phyloP scores from a whole-genome alignment of 2,797 vertebrate species.

The Enteromius argenteus region DNA sequence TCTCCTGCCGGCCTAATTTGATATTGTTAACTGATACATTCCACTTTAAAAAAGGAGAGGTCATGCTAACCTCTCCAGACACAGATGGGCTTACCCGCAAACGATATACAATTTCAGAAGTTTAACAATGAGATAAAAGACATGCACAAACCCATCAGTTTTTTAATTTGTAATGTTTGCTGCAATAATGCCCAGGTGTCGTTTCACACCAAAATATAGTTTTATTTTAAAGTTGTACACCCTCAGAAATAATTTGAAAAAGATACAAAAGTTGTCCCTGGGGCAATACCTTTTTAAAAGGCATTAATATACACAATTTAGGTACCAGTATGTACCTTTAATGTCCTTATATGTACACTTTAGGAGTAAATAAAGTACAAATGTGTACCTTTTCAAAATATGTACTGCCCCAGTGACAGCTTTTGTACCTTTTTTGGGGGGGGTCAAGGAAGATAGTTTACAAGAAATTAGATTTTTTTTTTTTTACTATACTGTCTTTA shows the following conservation, averaged over 20 bases:
- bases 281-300: not conserved
- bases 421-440: not conserved
- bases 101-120: not conserved
- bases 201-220: not conserved
- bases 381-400: not conserved
- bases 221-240: not conserved
- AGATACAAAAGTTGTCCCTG: not conserved
- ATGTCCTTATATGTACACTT: not conserved
- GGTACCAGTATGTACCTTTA: not conserved
- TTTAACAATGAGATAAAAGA: not conserved
- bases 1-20: conserved; percentile 44
- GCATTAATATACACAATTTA: not conserved
- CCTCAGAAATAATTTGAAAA: not conserved
- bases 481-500: not conserved
- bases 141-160: not conserved
- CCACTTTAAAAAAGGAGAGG: conserved; percentile 33
- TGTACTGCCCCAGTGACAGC: not conserved
- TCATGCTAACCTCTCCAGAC: conserved; percentile 39
- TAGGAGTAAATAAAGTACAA: not conserved
- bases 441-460: too few species aligned
- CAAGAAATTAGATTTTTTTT: too few species aligned
- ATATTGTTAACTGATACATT: conserved; percentile 58
- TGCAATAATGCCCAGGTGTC: not conserved
- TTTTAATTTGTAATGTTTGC: not conserved
- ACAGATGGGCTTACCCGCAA: conserved; percentile 19